phyloP scores from a whole-genome alignment of 2,113 vertebrate genomes.

The Grammomys surdaster region DNA sequence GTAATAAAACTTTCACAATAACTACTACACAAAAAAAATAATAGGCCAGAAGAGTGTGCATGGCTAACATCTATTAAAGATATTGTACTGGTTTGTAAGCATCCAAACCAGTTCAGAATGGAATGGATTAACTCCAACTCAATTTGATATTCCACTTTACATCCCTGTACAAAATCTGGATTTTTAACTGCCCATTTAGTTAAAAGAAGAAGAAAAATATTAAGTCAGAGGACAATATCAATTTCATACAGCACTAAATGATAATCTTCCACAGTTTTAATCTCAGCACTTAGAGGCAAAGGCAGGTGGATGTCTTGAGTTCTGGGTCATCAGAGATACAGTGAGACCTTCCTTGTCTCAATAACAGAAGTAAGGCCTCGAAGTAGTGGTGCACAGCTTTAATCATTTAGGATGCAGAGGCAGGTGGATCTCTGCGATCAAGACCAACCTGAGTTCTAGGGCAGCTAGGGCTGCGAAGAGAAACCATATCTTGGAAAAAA shows the following conservation, averaged over 20 bases:
- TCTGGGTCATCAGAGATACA: neutral
- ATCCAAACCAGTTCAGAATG: neutral
- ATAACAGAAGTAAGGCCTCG: neutral
- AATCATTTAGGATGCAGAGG: neutral
- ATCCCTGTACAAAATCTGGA: neutral
- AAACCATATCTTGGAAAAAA: neutral
- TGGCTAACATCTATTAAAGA: neutral
- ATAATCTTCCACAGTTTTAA: neutral
- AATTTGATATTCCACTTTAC: neutral
- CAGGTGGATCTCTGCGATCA: neutral
- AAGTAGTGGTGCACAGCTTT: neutral
- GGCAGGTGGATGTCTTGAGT: neutral
- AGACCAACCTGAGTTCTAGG: neutral
- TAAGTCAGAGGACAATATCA: neutral
- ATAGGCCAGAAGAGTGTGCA: neutral
- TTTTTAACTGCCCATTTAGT: neutral
- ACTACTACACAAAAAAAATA: neutral
- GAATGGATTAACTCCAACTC: neutral
- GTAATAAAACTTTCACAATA: neutral
- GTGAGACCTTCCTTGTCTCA: neutral
- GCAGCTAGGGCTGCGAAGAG: neutral
- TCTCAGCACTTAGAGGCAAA: neutral
- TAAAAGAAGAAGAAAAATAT: neutral
- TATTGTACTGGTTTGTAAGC: neutral
- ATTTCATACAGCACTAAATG: neutral